These are phyloP conservation scores for Montipora efflorescens DNA, from an alignment of 64 coral and sea anemone species.

Conservation along the genomic window DNA sequence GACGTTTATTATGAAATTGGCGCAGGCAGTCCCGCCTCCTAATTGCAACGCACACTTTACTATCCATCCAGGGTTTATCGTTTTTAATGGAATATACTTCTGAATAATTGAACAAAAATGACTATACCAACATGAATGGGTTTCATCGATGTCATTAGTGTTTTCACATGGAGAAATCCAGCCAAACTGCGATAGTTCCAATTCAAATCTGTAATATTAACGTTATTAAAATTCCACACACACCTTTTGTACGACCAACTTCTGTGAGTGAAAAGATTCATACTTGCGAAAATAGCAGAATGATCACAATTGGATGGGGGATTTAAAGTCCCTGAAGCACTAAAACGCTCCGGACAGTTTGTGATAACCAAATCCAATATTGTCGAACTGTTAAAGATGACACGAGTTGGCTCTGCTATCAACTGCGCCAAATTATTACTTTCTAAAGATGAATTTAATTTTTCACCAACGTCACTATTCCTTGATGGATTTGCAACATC, in stretches of 20 bases:
- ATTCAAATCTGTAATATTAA: not conserved
- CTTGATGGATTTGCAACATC: conserved; percentile 46
- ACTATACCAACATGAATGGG: not conserved
- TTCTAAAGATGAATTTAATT: conserved; percentile 22
- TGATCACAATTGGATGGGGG: conserved; percentile 17
- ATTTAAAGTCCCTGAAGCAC: not conserved
- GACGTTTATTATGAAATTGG: not conserved
- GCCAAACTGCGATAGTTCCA: not conserved
- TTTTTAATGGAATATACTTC: not conserved
- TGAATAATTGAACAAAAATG: not conserved
- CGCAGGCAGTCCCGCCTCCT: not conserved
- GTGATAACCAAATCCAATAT: conserved; percentile 49
- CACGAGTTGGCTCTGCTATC: conserved; percentile 55
- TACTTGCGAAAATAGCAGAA: not conserved
- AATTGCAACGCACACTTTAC: not conserved
- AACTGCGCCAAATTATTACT: conserved; percentile 56
- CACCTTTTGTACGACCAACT: too few relatives aligned
- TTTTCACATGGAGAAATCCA: not conserved
- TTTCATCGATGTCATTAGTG: not conserved
- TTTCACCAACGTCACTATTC: conserved; percentile 49
- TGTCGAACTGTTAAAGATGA: conserved; percentile 33
- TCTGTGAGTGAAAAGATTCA: not conserved
- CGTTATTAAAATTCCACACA: not conserved
- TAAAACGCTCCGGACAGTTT: not conserved
- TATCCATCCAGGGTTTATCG: not conserved